Evolutionary conservation across 1,140 invertebrate genomes (phyloP), one percentile per base, ranked within the genome.

Genomic region (Pinna nobilis): DNA sequence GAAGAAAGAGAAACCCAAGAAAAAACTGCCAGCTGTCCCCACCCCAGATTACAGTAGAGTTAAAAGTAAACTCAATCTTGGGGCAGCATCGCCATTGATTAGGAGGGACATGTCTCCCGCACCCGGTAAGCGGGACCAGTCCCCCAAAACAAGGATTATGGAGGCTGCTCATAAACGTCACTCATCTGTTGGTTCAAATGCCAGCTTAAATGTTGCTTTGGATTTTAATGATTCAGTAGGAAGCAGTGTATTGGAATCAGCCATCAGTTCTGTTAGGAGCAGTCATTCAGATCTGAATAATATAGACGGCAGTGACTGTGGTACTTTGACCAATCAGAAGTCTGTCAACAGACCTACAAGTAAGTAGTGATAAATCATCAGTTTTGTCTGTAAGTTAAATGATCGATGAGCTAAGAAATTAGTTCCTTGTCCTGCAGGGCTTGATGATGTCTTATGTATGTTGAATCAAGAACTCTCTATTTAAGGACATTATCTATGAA

Each of bases 1-100:
- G 0, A 73, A 69, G 64, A 76, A 69, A 65, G 63, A 73, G n/a
- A 82, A 82, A 77, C 70, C 75, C 0, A 81, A 76, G 39, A 75
- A 70, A 33, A 84, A 80, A 33, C 66, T 80, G 25, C 76, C 68
- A 13, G 70, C 74, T 23, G 67, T 75, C 18, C 78, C 80, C 9
- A 84, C 82, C 63, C 83, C 85, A 11, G 85, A 88, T 47, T 84
- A 82, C 60, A 88, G 85, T 44, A 85, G 84, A 72, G 79, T 88
- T 11, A 84, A 86, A 57, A 86, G 85, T 64, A 85, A 84, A 51
- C 74, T 87, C 32, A 81, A 80, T 57, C 74, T 83, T 11, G 71
- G 70, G 15, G 68, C 78, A 9, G 73, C 78, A 15, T 32, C 74
- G 3, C 65, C 74, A 28, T 25, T 50, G 0, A 25, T 50, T 0